Evolutionary conservation across 1,140 invertebrate species (phyloP), one percentile per base, ranked within the genome.

Genomic region (Drosophila micromelanica): DNA sequence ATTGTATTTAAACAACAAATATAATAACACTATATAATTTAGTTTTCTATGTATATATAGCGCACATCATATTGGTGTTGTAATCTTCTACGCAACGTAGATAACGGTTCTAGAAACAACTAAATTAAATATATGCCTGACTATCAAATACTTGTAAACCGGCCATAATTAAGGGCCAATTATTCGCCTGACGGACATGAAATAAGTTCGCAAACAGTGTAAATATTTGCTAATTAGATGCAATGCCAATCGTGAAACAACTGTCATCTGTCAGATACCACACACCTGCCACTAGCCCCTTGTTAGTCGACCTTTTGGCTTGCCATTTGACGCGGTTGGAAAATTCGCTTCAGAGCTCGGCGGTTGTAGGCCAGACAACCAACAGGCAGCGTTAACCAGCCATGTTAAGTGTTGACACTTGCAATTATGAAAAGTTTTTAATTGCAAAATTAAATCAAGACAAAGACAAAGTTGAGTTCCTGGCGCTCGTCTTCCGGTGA

Each of bases 361-460:
- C 32, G 23, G 2, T 52, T 42, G 59, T 38, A 51, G 68, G 46
- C 38, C 15, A 20, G 49, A 32, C 59, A 70, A 70, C 30, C 30
- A 38, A 20, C 20, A 11, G 6, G 42, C 17, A 54, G 38, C 32
- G 51, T 37, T 35, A 42, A 37, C 38, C 40, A 30, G 23, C 38
- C 43, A 32, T 37, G 51, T 38, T 9, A 61, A 48, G 20, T 74
- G 70, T 76, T 86, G 68, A 55, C 55, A 43, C 57, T 89, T 45
- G 73, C 76, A 90, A 78, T 85, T 90, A 90, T 76, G 61, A 23
- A 85, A 89, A 89, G 64, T 85, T 89, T 84, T 78, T 90, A 85
- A 89, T 90, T 78, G 74, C 76, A 70, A 75, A 69, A 84, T 84
- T 85, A 85, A 85, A 84, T 85, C 70, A 63, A 69, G 57, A 72